phyloP scores from a whole-genome alignment of 2,797 vertebrate species.

The Nyctalus aviator region DNA sequence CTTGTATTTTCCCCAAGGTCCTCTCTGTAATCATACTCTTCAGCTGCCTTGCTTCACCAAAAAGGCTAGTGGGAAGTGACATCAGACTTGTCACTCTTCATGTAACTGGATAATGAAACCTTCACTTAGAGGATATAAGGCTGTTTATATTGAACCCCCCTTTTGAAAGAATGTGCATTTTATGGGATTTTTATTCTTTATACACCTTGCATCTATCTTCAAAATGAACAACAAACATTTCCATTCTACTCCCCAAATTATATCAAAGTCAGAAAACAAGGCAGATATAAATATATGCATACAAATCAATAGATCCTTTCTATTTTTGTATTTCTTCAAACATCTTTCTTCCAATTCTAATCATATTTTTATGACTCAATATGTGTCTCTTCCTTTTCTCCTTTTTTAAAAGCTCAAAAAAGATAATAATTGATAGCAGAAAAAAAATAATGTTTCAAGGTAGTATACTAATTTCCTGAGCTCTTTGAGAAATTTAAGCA shows the following conservation, averaged over 20 bases:
- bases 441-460: background rate
- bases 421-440: background rate
- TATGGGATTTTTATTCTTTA: background rate
- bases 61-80: background rate
- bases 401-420: background rate
- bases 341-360: background rate
- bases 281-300: background rate
- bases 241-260: background rate
- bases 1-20: background rate
- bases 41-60: background rate
- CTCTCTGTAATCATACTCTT: background rate
- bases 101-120: background rate
- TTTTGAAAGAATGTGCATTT: background rate
- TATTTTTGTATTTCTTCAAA: slow-evolving; percentile 26
- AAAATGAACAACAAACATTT: background rate
- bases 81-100: background rate
- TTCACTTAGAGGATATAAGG: background rate
- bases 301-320: background rate
- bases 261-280: background rate
- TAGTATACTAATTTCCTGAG: background rate
- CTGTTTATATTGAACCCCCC: background rate
- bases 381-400: background rate
- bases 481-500: background rate
- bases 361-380: background rate
- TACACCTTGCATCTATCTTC: background rate